Evolutionary conservation across 2,888 invertebrate species (phyloP), one percentile per base, ranked within the genome.

Genomic region (Nasonovia ribisnigri): DNA sequence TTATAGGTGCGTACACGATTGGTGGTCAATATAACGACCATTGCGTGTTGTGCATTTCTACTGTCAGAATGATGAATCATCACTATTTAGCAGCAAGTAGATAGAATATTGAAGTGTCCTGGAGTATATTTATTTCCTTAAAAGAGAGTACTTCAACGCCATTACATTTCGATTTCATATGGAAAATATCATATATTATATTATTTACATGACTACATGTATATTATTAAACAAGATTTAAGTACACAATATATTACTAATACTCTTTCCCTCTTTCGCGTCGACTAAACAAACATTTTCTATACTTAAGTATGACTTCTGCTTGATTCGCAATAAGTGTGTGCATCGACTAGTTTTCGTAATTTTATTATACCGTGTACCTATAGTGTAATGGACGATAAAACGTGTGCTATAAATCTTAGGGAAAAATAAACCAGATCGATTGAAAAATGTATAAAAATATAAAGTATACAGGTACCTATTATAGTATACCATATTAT

Each of bases 341-440:
- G n/a, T 51, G 20, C n/a, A n/a, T 43, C 29, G n/a, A 87, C 48
- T 48, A 20, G 36, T 51, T 87, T 87, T 87, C 8, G 8, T 51
- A 48, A 87, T 11, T 46, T 8, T 11, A 51, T 87, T 51, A n/a
- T n/a, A 87, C 11, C 36, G 46, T 86, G 16, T 48, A 51, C 13
- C 13, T 54, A 16, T 3, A 36, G 20, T 36, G 8, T 36, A 51
- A 87, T 48, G 48, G 87, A 87, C 10, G 20, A 16, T 20, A 87
- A 87, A 87, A 86, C 86, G 43, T 54, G 42, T 43, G 4, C 60
- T 60, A 89, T 89, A 89, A 89, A 89, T 89, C 89, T 57, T 89
- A 16, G 57, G 26, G 29, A 89, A 60, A 89, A 89, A 46, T 46
- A 43, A 60, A 46, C 43, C 51, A 87, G 48, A 51, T 51, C 48